Evolutionary conservation across 92 coral and sea anemone genomes (phyloP).

Genomic region (Palythoa grandis): DNA sequence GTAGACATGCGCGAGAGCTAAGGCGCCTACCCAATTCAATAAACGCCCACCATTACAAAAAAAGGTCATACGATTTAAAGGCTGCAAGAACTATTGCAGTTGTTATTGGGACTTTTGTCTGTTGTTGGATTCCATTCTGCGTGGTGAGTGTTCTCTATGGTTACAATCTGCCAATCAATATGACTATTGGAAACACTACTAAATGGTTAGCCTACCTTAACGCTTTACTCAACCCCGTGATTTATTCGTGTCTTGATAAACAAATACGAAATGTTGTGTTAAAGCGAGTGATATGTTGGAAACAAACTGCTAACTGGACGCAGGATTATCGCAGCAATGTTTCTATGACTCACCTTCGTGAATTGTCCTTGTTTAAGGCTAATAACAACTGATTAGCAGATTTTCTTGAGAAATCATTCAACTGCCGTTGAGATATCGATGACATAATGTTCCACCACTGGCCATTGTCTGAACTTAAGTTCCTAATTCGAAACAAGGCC

Average conservation of each 20-base stretch:
- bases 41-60: constrained; percentile 57
- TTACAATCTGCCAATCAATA: constrained; percentile 32
- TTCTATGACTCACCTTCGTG: neutral
- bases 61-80: constrained; percentile 70
- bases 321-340: neutral
- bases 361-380: neutral
- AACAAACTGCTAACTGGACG: neutral
- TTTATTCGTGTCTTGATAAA: constrained; percentile 82
- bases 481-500: too few relatives aligned
- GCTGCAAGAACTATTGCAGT: constrained; percentile 93
- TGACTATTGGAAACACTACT: constrained; percentile 61
- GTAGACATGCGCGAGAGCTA: constrained; percentile 71
- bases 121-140: constrained; percentile 91
- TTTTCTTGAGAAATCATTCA: too few relatives aligned
- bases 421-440: too few relatives aligned
- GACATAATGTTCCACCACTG: too few relatives aligned
- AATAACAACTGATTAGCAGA: too few relatives aligned
- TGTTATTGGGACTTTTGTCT: constrained; percentile 83
- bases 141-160: constrained; percentile 73
- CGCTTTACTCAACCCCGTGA: constrained; percentile 82
- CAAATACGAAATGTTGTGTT: constrained; percentile 68
- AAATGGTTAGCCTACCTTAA: constrained; percentile 87
- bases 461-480: too few relatives aligned
- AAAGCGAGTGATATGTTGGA: constrained; percentile 41
- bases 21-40: constrained; percentile 31